Base-by-base conservation (phyloP, 2,888 invertebrate genomes). In the Rhagium mordax region DNA sequence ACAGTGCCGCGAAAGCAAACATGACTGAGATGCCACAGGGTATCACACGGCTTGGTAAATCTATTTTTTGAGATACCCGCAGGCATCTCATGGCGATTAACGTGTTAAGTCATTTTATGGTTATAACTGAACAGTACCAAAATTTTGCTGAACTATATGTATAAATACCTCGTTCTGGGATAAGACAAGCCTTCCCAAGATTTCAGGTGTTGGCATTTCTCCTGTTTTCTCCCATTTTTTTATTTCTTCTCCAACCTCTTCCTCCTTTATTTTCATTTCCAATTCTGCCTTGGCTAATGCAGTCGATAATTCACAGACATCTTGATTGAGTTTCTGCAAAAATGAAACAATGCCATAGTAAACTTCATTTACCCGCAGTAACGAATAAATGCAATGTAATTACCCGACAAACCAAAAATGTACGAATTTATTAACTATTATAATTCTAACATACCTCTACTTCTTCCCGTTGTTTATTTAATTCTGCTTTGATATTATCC, bases 231-330 rank as follows among this genome's bases (percentile, higher is more conserved):
- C 86, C 88, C 88, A 89, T 64, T 83, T 84, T 73, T 86, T 85
- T 15, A 89, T 80, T 48, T 86, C 85, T 71, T 83, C 84, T 7
- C 84, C 79, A 59, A 87, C 86, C 76, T 87, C 87, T 65, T 89
- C 89, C 60, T 88, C 87, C 68, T 85, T 87, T 29, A 82, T 79
- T 71, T 84, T 86, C 64, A 83, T 81, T 72, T 86, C 85, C 64
- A 86, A 67, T 79, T 88, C 87, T 29, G 86, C 82, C 81, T 88
- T 87, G 72, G 89, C 88, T 81, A 90, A 88, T 61, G 90, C 86
- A 2, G 90, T 90, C 75, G 90, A 90, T 81, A 91, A 85, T 80
- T 90, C 90, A 81, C 90, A 90, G 76, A 91, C 90, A 80, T 91
- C 91, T 84, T 90, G 89, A 81, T 89, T 91, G 69, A 91, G 85